Evolutionary conservation across 2,797 vertebrate genomes (phyloP).

Genomic region (Varecia variegata): DNA sequence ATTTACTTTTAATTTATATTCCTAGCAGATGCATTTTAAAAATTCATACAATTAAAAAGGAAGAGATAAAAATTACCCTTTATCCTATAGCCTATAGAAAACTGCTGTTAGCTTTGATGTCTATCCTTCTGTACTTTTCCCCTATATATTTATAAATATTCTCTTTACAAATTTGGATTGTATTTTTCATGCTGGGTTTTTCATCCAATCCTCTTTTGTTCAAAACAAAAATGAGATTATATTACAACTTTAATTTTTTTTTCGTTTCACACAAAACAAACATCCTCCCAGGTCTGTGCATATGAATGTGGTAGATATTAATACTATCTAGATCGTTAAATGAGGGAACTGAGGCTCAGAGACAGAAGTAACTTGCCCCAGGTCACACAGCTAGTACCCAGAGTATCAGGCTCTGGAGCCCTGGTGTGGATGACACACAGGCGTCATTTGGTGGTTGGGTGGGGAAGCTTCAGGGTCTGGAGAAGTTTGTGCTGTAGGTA

Average conservation of each 20-base stretch:
- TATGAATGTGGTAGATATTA: neutral
- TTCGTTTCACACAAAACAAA: neutral
- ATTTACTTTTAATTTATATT: slow-evolving; percentile 6
- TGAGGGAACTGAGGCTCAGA: neutral
- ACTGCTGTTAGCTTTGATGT: neutral
- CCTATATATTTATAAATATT: neutral
- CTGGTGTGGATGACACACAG: neutral
- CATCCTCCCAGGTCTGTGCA: neutral
- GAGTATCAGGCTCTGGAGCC: neutral
- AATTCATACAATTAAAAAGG: neutral
- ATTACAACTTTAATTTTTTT: neutral
- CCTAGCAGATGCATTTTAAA: neutral
- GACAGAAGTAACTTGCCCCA: neutral
- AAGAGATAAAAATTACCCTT: neutral
- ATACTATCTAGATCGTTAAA: neutral
- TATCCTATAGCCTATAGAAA: neutral
- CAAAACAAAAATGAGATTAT: neutral
- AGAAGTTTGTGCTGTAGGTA: neutral
- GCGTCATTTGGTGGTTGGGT: neutral
- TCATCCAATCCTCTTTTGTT: neutral
- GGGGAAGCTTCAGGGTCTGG: neutral
- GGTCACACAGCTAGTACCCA: neutral
- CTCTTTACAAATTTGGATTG: neutral
- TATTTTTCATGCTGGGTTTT: neutral
- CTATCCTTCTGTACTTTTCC: neutral